phyloP scores from a whole-genome alignment of 2,888 invertebrate species.

The Anoplius nigerrimus region DNA sequence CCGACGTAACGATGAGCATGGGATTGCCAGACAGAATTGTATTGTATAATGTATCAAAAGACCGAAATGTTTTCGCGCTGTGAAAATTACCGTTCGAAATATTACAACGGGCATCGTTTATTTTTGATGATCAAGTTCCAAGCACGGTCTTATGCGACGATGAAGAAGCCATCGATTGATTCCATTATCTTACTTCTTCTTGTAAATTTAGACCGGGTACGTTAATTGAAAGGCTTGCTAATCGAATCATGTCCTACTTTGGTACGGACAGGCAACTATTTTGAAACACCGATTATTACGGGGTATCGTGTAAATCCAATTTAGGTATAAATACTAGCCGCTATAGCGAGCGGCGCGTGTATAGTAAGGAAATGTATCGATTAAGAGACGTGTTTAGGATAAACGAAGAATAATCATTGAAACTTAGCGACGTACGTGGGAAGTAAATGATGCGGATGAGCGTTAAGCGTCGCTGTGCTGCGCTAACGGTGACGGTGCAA shows the following conservation, averaged over 20 bases:
- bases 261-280: constrained; percentile 29
- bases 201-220: constrained; percentile 18
- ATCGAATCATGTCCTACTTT: constrained; percentile 15
- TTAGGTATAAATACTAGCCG: constrained; percentile 32
- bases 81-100: too few relatives aligned
- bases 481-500: not conserved
- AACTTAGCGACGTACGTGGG: constrained; percentile 2
- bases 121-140: constrained; percentile 1
- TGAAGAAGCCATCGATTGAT: not conserved
- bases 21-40: too few relatives aligned
- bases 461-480: constrained; percentile 1
- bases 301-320: constrained; percentile 35
- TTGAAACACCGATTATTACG: constrained; percentile 26
- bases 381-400: constrained; percentile 19
- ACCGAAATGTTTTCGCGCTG: too few relatives aligned
- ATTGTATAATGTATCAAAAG: too few relatives aligned
- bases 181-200: not conserved
- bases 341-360: constrained; percentile 9
- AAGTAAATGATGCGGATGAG: not conserved
- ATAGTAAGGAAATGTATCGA: constrained; percentile 24
- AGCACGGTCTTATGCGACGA: not conserved
- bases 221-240: constrained; percentile 9
- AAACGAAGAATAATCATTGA: constrained; percentile 19
- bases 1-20: too few relatives aligned
- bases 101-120: too few relatives aligned